Evolutionary conservation across 2,888 invertebrate genomes (phyloP).

Genomic region (Cremastinae sp.): DNA sequence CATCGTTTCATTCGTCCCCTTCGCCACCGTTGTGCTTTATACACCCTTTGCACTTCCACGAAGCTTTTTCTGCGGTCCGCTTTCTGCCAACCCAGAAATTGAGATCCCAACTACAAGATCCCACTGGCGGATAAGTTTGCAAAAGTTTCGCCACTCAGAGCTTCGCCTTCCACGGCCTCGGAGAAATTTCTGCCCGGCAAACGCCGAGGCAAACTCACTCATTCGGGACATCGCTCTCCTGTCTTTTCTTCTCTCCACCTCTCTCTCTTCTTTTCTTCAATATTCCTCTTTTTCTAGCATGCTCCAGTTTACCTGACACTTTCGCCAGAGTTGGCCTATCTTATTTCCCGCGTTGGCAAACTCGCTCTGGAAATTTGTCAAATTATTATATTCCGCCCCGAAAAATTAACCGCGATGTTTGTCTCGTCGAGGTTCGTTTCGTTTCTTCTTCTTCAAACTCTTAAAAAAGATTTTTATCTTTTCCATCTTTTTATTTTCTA

Average conservation of each 20-base stretch:
- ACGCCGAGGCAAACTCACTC: conserved; percentile 49
- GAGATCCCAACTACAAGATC: conserved; percentile 58
- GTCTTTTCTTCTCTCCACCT: conserved; percentile 21
- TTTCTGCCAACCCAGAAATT: conserved; percentile 59
- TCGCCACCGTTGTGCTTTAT: conserved; percentile 44
- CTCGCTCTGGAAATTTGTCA: conserved; percentile 27
- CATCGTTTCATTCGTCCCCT: conserved; percentile 18
- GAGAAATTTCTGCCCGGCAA: conserved; percentile 44
- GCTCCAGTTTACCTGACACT: conserved; percentile 51
- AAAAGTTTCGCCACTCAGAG: conserved; percentile 54
- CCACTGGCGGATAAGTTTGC: conserved; percentile 51
- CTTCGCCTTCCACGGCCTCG: neutral
- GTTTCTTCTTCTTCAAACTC: neutral
- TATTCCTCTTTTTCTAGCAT: neutral
- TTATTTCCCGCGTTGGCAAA: conserved; percentile 20
- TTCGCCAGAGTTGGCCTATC: conserved; percentile 34
- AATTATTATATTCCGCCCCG: conserved; percentile 23
- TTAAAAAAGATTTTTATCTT: no score
- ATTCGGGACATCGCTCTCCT: conserved; percentile 26
- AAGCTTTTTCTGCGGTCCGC: conserved; percentile 54
- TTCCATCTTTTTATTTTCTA: no score
- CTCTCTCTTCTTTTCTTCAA: neutral
- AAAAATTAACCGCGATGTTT: conserved; percentile 7
- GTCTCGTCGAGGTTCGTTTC: neutral
- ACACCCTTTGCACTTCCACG: conserved; percentile 39